Conservation (phyloP, 2,113 vertebrate species). For the Oceanites oceanicus region DNA sequence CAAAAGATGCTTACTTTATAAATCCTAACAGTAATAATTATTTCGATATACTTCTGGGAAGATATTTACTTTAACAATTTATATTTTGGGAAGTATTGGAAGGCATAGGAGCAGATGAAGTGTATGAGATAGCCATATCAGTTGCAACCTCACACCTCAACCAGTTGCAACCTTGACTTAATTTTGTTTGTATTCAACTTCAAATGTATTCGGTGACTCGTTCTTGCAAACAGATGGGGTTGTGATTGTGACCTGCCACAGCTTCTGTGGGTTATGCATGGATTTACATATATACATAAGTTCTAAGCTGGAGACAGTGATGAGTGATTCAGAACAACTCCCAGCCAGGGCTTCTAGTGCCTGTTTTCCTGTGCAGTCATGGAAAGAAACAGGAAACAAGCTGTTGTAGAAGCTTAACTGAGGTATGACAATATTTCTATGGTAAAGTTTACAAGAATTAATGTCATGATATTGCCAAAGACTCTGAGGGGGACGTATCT, state of each 20-base stretch:
- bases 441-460: not conserved
- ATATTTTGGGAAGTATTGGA: not conserved
- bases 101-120: not conserved
- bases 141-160: not conserved
- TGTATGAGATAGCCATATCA: not conserved
- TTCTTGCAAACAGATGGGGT: slow-evolving; percentile 35
- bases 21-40: not conserved
- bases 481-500: not conserved
- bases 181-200: slow-evolving; percentile 21
- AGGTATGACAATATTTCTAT: not conserved
- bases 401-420: not conserved
- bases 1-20: not conserved
- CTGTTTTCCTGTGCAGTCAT: not conserved
- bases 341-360: not conserved
- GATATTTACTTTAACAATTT: not conserved
- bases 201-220: not conserved
- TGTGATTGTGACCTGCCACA: slow-evolving; percentile 48
- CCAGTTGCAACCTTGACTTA: not conserved
- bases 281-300: slow-evolving; percentile 47
- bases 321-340: not conserved
- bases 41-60: not conserved
- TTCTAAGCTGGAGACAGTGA: not conserved
- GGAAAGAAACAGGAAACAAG: not conserved
- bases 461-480: not conserved
- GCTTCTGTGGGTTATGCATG: not conserved